Evolutionary conservation across 2,888 invertebrate species (phyloP).

Genomic region (Eupithecia insigniata): DNA sequence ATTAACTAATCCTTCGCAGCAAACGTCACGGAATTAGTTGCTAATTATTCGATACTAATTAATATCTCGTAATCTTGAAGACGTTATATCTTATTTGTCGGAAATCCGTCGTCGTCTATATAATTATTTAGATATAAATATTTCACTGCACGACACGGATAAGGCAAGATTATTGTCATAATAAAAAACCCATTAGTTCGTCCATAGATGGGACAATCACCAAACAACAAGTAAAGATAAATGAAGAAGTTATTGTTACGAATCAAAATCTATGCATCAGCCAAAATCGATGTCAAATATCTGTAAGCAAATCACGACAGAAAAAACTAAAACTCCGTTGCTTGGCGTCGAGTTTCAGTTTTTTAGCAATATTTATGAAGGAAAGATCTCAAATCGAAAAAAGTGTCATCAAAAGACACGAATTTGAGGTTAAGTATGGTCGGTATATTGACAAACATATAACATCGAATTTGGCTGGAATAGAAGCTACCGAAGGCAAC

Average conservation of each 20-base stretch:
- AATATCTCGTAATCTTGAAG: conserved; percentile 29
- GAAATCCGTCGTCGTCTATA: conserved; percentile 16
- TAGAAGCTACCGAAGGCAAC: no score
- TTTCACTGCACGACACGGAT: conserved; percentile 33
- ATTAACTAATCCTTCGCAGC: no score
- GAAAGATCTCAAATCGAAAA: no score
- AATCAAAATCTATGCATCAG: background rate
- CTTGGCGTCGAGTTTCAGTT: no score
- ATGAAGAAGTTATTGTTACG: background rate
- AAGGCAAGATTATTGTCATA: conserved; percentile 16
- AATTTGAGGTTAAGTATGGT: no score
- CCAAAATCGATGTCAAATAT: no score
- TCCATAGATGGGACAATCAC: conserved; percentile 6
- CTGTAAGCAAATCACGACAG: no score
- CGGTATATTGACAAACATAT: no score
- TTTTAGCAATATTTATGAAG: no score
- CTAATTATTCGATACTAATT: conserved; percentile 13
- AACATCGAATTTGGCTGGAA: no score
- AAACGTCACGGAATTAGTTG: background rate
- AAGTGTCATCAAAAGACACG: no score
- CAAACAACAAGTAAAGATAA: background rate
- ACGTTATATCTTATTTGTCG: conserved; percentile 26
- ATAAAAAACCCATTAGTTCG: conserved; percentile 17
- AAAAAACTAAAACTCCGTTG: no score
- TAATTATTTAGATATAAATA: conserved; percentile 28